A percentile compares a stretch with the other conserved stretches of the same genome.
Conservation (phyloP, 2,797 vertebrate species). For the Lagocephalus sceleratus region DNA sequence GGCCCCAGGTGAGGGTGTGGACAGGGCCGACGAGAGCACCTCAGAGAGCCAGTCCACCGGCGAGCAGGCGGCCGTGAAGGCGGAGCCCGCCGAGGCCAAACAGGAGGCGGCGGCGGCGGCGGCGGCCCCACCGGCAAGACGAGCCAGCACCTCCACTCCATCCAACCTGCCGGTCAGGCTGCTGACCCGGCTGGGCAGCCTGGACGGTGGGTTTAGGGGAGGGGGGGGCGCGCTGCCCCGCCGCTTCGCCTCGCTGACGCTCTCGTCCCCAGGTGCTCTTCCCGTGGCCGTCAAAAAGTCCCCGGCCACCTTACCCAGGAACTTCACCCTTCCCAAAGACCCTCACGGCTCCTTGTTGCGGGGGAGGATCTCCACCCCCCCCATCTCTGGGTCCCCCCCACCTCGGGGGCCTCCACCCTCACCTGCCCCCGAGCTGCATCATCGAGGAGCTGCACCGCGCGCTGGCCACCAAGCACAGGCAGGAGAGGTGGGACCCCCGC, state of each 20-base stretch:
- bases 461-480: conserved; percentile 90
- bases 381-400: conserved; percentile 85
- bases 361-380: conserved; percentile 84
- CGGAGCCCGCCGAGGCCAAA: conserved; percentile 45
- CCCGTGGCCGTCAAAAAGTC: conserved; percentile 66
- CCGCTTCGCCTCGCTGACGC: neutral
- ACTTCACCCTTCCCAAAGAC: conserved; percentile 80
- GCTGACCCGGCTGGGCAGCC: conserved; percentile 75
- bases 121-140: conserved; percentile 41
- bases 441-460: conserved; percentile 96
- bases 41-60: conserved; percentile 41
- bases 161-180: conserved; percentile 69
- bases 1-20: conserved; percentile 58
- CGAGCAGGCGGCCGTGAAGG: conserved; percentile 28
- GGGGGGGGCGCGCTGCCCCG: neutral
- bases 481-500: conserved; percentile 84
- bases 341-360: conserved; percentile 70
- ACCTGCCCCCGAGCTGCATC: conserved; percentile 92
- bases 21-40: conserved; percentile 57
- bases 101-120: conserved; percentile 39
- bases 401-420: conserved; percentile 82
- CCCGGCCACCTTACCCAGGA: conserved; percentile 78
- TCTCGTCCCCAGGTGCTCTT: conserved; percentile 58
- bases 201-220: conserved; percentile 67
- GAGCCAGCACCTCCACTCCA: conserved; percentile 66